Conservation (phyloP, 2,113 vertebrate genomes). For the Vicugna pacos region DNA sequence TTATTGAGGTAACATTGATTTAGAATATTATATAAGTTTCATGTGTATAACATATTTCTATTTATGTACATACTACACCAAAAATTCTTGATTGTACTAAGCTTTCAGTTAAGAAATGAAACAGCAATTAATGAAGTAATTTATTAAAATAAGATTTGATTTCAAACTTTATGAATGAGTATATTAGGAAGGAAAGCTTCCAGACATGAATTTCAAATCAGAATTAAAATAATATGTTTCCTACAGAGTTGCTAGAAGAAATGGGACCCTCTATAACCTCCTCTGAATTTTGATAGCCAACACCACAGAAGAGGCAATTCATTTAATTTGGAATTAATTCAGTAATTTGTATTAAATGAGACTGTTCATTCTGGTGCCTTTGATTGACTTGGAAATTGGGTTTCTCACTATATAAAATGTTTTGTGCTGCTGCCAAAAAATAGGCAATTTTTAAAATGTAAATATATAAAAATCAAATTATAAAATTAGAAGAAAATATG, state of each 20-base stretch:
- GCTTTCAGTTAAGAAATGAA: slow-evolving; percentile 61
- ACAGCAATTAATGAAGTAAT: neutral
- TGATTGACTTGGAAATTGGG: neutral
- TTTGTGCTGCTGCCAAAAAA: neutral
- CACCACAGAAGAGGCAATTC: neutral
- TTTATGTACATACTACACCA: neutral
- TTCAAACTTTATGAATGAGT: neutral
- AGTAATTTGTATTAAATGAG: slow-evolving; percentile 56
- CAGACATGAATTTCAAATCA: slow-evolving; percentile 8
- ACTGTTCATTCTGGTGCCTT: neutral
- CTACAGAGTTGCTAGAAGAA: neutral
- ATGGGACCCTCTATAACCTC: neutral
- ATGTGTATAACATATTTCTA: neutral
- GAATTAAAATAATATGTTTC: neutral
- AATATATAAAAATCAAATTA: neutral
- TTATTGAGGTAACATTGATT: neutral
- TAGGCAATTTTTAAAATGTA: neutral
- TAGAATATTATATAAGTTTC: neutral
- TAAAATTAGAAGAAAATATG: neutral
- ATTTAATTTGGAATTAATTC: slow-evolving; percentile 66
- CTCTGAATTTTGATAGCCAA: neutral
- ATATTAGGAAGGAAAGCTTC: neutral
- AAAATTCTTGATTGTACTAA: neutral
- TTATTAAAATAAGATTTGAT: slow-evolving; percentile 48
- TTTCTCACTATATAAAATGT: neutral